These are phyloP conservation scores for Hippocampus abdominalis DNA, from an alignment of 2,113 vertebrate species.

Conservation along the genomic window DNA sequence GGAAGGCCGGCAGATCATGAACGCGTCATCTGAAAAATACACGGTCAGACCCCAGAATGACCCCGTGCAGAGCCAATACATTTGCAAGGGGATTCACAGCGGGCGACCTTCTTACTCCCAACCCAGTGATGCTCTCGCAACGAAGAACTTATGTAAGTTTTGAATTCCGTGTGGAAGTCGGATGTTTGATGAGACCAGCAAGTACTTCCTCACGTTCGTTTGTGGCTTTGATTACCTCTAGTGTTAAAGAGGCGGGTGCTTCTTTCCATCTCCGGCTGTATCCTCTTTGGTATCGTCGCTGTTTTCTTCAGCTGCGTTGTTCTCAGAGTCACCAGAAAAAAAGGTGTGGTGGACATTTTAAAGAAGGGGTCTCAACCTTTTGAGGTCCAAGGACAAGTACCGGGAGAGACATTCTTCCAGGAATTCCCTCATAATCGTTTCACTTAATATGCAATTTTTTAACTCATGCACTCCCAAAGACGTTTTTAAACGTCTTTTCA, in stretches of 20 bases:
- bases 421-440: not conserved
- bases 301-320: slow-evolving; percentile 55
- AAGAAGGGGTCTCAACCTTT: not conserved
- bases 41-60: slow-evolving; percentile 49
- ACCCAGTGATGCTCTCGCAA: slow-evolving; percentile 34
- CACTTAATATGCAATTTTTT: too few relatives aligned
- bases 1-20: accelerated
- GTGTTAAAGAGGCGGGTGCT: slow-evolving; percentile 69
- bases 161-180: not conserved
- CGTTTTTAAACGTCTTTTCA: too few relatives aligned
- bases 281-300: slow-evolving; percentile 51
- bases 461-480: too few relatives aligned
- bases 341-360: slow-evolving; percentile 40
- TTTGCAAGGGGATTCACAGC: slow-evolving; percentile 36
- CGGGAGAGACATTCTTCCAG: not conserved
- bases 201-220: not conserved
- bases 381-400: not conserved
- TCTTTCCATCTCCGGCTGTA: slow-evolving; percentile 64
- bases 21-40: not conserved
- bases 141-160: slow-evolving; percentile 67
- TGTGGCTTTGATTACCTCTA: slow-evolving; percentile 19
- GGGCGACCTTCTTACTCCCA: slow-evolving; percentile 48
- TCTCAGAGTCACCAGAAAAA: slow-evolving; percentile 51
- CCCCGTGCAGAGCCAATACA: slow-evolving; percentile 52
- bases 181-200: not conserved